These are phyloP conservation scores for Leptatherina wallacei DNA, from an alignment of 2,797 vertebrate species.

Conservation along the genomic window DNA sequence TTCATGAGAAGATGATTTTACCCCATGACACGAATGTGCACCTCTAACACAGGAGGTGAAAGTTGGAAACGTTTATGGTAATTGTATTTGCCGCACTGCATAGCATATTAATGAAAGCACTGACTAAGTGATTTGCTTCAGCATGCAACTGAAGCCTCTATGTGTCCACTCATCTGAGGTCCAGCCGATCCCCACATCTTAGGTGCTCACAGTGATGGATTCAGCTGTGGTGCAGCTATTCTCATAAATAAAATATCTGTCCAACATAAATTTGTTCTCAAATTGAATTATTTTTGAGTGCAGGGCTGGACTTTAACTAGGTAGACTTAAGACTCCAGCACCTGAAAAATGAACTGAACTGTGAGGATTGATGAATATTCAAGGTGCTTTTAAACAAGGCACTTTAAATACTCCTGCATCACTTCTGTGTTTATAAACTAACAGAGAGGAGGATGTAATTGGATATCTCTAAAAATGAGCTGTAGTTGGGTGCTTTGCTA, in stretches of 20 bases:
- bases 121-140: constrained; percentile 20
- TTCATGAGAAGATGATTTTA: constrained; percentile 14
- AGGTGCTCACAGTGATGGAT: constrained; percentile 36
- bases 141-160: constrained; percentile 35
- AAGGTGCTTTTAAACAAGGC: constrained; percentile 60
- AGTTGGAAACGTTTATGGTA: constrained; percentile 31
- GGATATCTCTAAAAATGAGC: constrained; percentile 14
- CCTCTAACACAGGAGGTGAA: constrained; percentile 31
- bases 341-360: constrained; percentile 7
- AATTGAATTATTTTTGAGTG: constrained; percentile 41
- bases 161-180: constrained; percentile 31
- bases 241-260: constrained; percentile 46
- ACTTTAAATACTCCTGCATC: constrained; percentile 38
- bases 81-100: constrained; percentile 47
- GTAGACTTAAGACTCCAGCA: constrained; percentile 7
- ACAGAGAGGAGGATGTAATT: neutral
- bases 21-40: neutral
- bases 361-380: constrained; percentile 20
- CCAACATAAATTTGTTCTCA: constrained; percentile 36
- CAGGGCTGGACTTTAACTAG: constrained; percentile 26
- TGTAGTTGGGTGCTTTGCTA: neutral
- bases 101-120: constrained; percentile 43
- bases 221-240: constrained; percentile 27
- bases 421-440: constrained; percentile 15
- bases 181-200: constrained; percentile 21